A percentile compares a stretch with the other conserved stretches of the same genome.
Conservation (phyloP, 2,888 invertebrate species). For the Drosophila pegasa region DNA sequence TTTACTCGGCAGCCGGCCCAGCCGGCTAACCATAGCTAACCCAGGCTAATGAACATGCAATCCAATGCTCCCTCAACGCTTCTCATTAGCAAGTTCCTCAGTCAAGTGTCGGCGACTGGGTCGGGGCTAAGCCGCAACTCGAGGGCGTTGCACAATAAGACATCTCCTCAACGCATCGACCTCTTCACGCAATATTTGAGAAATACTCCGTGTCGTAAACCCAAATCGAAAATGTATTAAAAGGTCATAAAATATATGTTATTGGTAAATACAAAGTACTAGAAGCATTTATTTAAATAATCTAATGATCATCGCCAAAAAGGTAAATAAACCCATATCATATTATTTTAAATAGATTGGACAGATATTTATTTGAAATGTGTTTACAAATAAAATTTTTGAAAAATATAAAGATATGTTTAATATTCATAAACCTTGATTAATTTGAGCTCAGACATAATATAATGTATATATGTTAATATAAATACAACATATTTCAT, state of each 20-base stretch:
- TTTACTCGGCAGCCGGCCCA: slow-evolving; percentile 50
- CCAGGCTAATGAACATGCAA: slow-evolving; percentile 58
- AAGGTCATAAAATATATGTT: neutral
- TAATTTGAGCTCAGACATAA: too few relatives aligned
- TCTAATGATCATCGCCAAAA: neutral
- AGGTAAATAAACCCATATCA: neutral
- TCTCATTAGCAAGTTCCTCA: slow-evolving; percentile 40
- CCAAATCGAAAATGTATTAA: neutral
- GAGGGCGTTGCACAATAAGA: slow-evolving; percentile 34
- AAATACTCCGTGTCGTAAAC: neutral
- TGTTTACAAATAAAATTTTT: neutral
- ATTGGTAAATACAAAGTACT: neutral
- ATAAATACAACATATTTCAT: too few relatives aligned
- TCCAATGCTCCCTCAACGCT: slow-evolving; percentile 32
- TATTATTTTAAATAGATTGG: neutral
- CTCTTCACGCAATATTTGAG: neutral
- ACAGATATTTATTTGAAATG: neutral
- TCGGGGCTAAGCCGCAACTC: slow-evolving; percentile 46
- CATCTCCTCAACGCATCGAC: slow-evolving; percentile 6
- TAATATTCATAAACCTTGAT: too few relatives aligned
- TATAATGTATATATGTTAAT: too few relatives aligned
- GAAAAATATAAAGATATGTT: too few relatives aligned
- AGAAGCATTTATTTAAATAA: neutral
- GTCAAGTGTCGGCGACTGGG: slow-evolving; percentile 8
- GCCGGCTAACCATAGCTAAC: slow-evolving; percentile 3